Evolutionary conservation across 2,797 vertebrate species (phyloP), one percentile per base, ranked within the genome.

Genomic region (Microhierax caerulescens): DNA sequence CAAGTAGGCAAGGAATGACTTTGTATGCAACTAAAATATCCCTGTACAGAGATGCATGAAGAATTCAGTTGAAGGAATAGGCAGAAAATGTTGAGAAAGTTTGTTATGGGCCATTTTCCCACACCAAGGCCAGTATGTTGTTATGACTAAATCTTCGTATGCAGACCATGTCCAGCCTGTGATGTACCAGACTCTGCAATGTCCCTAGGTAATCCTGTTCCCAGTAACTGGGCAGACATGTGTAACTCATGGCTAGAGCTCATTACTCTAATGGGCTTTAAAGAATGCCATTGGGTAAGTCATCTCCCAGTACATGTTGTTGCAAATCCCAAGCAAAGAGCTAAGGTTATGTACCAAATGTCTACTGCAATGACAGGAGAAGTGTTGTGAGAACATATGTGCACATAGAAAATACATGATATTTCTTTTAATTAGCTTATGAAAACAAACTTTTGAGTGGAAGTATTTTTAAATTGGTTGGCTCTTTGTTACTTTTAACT

Each of bases 211-310:
- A 32, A 32, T 59, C 11, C 34, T 54, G 5, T 32, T 88, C 61
- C 21, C 20, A 41, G 34, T 54, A 24, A 18, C 0, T 45, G 22
- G 7, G 32, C 9, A 82, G 37, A 24, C 10, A 8, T 2, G 3
- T 61, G 7, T 21, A 68, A 43, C 8, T 87, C 9, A 4, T 28
- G 39, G 10, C 15, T 85, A 18, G 6, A 70, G 11, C 30, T 67
- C 18, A 7, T 78, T 78, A 45, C 28, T 67, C 13, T 68, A 41
- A 48, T 32, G 34, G 30, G 7, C 27, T 59, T 54, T 68, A 28
- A 68, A 67, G 34, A 54, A 60, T 32, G 53, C 11, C 34, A 36
- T 5, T 63, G 41, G 9, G 10, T n/a, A 74, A 65, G 4, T 21
- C 9, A 50, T 15, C 15, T 59, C 28, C 23, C 22, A 67, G 25